A percentile compares a stretch with the other conserved stretches of the same genome.
Conservation (phyloP, 2,888 invertebrate species). For the Meteorus cinctellus region DNA sequence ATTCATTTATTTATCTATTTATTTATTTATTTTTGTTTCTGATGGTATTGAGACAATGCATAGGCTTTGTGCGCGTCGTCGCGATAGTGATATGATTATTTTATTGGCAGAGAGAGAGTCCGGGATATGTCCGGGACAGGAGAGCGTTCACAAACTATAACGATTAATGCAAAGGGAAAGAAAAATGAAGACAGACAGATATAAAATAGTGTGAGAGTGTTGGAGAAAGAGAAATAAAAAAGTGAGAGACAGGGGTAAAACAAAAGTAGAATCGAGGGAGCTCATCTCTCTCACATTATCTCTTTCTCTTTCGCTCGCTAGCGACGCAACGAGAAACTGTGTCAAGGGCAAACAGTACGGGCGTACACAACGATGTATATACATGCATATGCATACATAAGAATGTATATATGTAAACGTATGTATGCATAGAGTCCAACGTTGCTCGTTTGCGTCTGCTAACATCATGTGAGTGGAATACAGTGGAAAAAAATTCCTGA, state of each 20-base stretch:
- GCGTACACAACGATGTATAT: constrained; percentile 23
- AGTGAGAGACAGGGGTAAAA: background rate
- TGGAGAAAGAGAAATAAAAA: background rate
- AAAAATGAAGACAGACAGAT: background rate
- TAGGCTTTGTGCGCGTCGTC: background rate
- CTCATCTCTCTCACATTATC: constrained; percentile 51
- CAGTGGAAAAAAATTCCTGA: background rate
- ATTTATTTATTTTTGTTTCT: background rate
- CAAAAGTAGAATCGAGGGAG: background rate
- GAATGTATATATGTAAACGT: background rate
- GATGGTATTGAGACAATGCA: background rate
- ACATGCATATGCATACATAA: background rate
- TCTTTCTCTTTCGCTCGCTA: constrained; percentile 14
- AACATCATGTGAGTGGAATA: background rate
- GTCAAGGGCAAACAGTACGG: constrained; percentile 67
- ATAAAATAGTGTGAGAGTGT: background rate
- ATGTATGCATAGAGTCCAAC: background rate
- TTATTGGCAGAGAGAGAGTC: constrained; percentile 8
- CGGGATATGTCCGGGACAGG: background rate
- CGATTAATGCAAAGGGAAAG: background rate
- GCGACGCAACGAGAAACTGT: constrained; percentile 63
- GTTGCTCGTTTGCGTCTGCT: background rate
- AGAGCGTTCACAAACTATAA: background rate
- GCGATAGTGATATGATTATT: constrained; percentile 10
- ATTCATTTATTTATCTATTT: background rate